Conservation (phyloP, 2,888 invertebrate genomes). For the Epinotia brunnichana region DNA sequence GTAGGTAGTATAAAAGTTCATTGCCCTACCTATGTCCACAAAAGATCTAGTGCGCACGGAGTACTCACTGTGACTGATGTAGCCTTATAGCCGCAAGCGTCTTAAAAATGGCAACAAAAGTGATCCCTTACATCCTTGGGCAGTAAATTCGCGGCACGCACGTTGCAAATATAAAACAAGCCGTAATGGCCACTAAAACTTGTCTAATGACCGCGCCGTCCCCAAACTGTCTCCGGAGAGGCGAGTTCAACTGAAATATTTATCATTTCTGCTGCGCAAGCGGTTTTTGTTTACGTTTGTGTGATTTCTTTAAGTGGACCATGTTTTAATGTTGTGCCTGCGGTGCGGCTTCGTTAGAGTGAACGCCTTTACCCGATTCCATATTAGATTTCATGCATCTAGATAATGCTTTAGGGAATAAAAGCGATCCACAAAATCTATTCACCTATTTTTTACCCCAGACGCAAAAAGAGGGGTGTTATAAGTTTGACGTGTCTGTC, state of each 20-base stretch:
- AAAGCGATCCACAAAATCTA: no score
- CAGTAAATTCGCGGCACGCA: conserved; percentile 61
- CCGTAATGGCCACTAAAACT: conserved; percentile 76
- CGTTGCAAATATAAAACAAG: conserved; percentile 69
- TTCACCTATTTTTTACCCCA: no score
- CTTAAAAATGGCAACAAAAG: conserved; percentile 37
- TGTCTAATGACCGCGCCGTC: conserved; percentile 74
- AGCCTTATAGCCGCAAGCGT: not conserved
- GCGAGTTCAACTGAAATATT: conserved; percentile 70
- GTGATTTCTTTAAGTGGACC: not conserved
- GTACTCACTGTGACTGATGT: not conserved
- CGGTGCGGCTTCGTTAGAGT: not conserved
- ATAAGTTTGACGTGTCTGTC: no score
- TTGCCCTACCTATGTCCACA: not conserved
- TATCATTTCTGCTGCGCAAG: conserved; percentile 61
- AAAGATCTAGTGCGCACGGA: not conserved
- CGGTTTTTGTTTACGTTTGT: conserved; percentile 56
- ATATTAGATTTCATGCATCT: not conserved
- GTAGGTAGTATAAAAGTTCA: not conserved
- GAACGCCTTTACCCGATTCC: not conserved
- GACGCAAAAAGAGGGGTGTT: no score
- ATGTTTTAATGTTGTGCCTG: no score
- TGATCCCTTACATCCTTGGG: conserved; percentile 50
- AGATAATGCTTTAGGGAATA: not conserved
- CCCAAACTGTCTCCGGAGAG: conserved; percentile 73